Conservation (phyloP, 2,888 invertebrate genomes). For the Drosophila subsilvestris region DNA sequence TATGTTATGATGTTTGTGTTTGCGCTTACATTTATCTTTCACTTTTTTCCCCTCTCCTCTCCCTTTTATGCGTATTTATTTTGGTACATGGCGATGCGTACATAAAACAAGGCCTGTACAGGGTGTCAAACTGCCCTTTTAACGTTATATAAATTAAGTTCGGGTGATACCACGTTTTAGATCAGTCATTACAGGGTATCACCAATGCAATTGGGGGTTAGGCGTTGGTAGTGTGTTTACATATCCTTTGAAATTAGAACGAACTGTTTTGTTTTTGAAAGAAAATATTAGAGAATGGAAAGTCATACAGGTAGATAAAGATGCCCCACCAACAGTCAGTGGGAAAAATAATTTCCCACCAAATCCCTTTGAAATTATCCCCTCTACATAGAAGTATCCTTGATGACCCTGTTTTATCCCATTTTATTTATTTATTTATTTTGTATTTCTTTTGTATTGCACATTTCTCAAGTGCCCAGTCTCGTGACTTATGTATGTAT, state of each 20-base stretch:
- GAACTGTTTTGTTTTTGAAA: neutral
- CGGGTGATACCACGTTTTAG: neutral
- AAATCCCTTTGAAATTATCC: neutral
- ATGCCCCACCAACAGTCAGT: neutral
- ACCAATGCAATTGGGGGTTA: neutral
- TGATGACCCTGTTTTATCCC: slow-evolving; percentile 36
- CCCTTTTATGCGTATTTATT: slow-evolving; percentile 70
- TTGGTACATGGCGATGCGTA: slow-evolving; percentile 57
- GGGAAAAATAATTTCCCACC: neutral
- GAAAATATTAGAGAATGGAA: neutral
- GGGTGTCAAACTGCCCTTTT: slow-evolving; percentile 52
- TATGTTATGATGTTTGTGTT: slow-evolving; percentile 50
- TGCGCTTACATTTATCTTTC: slow-evolving; percentile 73
- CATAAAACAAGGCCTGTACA: slow-evolving; percentile 72
- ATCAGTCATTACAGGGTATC: neutral
- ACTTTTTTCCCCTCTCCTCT: slow-evolving; percentile 60
- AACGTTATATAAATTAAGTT: slow-evolving; percentile 1
- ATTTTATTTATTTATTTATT: neutral
- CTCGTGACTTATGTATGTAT: slow-evolving; percentile 41
- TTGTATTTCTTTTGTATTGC: slow-evolving; percentile 15
- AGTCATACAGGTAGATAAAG: neutral
- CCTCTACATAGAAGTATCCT: neutral
- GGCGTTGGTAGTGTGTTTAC: no score
- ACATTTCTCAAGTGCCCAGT: slow-evolving; percentile 28
- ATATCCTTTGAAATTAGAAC: neutral